Evolutionary conservation across 1,140 invertebrate species (phyloP), one percentile per base, ranked within the genome.

Genomic region (Helicoverpa zea): DNA sequence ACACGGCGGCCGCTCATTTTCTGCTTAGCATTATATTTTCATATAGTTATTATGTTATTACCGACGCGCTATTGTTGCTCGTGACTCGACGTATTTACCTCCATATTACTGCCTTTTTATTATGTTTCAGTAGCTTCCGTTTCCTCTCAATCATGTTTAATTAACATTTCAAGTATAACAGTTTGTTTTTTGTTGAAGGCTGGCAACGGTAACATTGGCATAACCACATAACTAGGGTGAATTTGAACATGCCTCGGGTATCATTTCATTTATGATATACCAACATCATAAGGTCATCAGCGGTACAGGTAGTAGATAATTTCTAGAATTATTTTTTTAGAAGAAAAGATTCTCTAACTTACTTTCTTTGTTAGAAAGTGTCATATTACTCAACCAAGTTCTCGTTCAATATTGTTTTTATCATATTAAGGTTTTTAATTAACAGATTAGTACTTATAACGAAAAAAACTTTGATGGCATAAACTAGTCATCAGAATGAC

Each of bases 11-110:
- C 78, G 79, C 80, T 82, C 79, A 70, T 84, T 80, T 81, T 87
- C 87, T 89, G 86, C 86, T 89, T 88, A 89, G 75, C 88, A 83
- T 82, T 77, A 88, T 91, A 90, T 92, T 91, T 92, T 89, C 87
- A 86, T 89, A 79, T 56, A 43, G 47, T 81, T 59, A 70, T 81
- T 77, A 72, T 54, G 30, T 61, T 30, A 72, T 86, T 86, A 84
- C 70, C 80, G 43, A 10, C 64, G 16, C 81, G 75, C 84, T 84
- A 84, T 86, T 86, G 86, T 86, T 83, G 74, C 52, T 18, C 59
- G 80, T 82, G 66, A 80, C 80, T 84, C 80, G 81, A 81, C 68
- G 29, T 49, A 72, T 74, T 80, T 81, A 78, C 80, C 78, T 56
- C 23, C 66, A 49, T 51, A 82, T 64, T 64, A 81, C 13, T 16